Base-by-base conservation (phyloP, 2,113 vertebrate species). In the Sula dactylatra region DNA sequence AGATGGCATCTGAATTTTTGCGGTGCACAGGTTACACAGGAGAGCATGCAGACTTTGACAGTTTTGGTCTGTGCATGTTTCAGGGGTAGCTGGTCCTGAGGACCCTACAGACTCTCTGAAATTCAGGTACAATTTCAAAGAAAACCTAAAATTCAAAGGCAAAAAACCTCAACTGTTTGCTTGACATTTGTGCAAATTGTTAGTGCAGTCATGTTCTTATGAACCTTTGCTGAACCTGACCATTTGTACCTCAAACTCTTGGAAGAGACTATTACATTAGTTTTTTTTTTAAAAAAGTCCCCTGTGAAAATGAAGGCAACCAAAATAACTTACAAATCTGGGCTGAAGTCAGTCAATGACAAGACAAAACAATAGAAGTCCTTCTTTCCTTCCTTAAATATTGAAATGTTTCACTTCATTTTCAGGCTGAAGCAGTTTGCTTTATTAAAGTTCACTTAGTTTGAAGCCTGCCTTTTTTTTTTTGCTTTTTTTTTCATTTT, bases 1-100 rank as follows among this genome's bases (percentile, higher is more conserved):
- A 82, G 97, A 93, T 91, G 93, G 94, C 95, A 96, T 95, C 78
- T 96, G 97, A 96, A 91, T 90, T 87, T 73, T 93, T 94, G 94
- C 0, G 7, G 91, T 82, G 86, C 15, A 13, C 84, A 93, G 94
- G 89, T 94, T 95, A 90, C 72, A 44, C 34, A 11, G 76, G 78
- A 78, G 85, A 96, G 82, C 47, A 52, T 11, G 9, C 9, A 11
- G 64, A 31, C 36, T 76, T 82, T 18, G 58, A 58, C 54, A 19
- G 86, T 61, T 96, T 58, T 71, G 32, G 38, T 90, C 61, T 59
- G 15, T 65, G 71, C 7, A 1, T 16, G 31, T 88, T 90, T 66
- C 50, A 42, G 85, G 82, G 76, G 22, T 29, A 9, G 34, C 36
- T 67, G 40, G 34, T 86, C 59, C 71, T n/a, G 29, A 81, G 72